These are phyloP conservation scores for Sitodiplosis mosellana DNA, from an alignment of 1,140 invertebrate species.

Conservation along the genomic window DNA sequence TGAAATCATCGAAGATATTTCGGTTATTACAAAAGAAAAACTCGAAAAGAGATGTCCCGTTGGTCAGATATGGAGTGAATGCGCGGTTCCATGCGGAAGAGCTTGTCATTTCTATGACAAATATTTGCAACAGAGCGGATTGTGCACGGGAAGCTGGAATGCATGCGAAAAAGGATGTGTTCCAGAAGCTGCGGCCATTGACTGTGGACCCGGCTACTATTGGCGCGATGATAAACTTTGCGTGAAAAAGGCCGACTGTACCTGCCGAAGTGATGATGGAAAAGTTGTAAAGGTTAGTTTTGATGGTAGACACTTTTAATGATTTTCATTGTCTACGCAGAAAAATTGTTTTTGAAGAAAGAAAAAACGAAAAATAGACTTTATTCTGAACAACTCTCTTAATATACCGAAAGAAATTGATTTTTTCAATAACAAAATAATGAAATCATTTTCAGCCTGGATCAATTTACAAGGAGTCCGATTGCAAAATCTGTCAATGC, in stretches of 20 bases:
- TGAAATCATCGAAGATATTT: no score
- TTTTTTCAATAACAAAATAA: no score
- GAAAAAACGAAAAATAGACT: not conserved
- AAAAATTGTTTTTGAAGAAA: no score
- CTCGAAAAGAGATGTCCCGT: conserved; percentile 16
- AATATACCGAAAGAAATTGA: no score
- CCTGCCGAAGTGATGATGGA: conserved; percentile 41
- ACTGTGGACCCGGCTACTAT: conserved; percentile 14
- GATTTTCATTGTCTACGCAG: no score
- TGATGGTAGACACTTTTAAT: no score
- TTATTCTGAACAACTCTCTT: no score
- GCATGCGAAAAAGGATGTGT: conserved; percentile 24
- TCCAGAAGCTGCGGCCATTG: conserved; percentile 13
- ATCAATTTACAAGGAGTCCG: conserved; percentile 29
- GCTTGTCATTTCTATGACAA: conserved; percentile 34
- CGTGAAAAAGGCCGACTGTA: conserved; percentile 46
- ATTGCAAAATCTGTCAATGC: conserved; percentile 55
- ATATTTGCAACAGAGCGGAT: conserved; percentile 14
- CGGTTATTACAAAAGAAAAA: not conserved
- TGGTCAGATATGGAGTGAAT: conserved; percentile 31
- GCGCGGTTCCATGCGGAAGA: conserved; percentile 39
- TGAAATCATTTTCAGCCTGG: conserved; percentile 31
- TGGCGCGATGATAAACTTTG: conserved; percentile 52
- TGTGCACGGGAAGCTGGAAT: conserved; percentile 14
- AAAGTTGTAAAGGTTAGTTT: conserved; percentile 35